Conservation (phyloP, 2,113 vertebrate species). For the Gopherus flavomarginatus region DNA sequence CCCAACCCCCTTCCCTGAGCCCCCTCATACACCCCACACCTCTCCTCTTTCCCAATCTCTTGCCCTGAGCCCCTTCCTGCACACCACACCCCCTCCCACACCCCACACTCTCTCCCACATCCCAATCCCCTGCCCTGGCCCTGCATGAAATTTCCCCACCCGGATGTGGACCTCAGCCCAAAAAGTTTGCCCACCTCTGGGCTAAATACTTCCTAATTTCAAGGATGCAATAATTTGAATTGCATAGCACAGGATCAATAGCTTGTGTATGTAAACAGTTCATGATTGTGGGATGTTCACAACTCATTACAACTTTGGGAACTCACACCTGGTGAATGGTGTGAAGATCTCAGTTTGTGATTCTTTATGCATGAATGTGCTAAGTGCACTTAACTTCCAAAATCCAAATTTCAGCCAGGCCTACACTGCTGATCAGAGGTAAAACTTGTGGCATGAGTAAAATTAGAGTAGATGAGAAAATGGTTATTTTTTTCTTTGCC, state of each 20-base stretch:
- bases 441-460: background rate
- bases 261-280: background rate
- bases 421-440: background rate
- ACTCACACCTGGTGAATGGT: background rate
- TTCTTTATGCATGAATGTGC: background rate
- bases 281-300: background rate
- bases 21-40: too few species aligned
- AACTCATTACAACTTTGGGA: background rate
- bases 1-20: too few species aligned
- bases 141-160: too few species aligned
- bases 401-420: background rate
- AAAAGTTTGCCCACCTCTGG: too few species aligned
- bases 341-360: background rate
- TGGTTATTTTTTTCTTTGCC: background rate
- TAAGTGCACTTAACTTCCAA: background rate
- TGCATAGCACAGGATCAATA: background rate
- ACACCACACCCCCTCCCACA: too few species aligned
- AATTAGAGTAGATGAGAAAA: background rate
- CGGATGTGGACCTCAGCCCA: too few species aligned
- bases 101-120: too few species aligned
- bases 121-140: too few species aligned
- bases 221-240: background rate
- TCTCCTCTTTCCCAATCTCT: too few species aligned
- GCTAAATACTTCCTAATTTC: background rate
- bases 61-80: too few species aligned